Conservation (phyloP, 1,140 invertebrate genomes). For the Spodoptera litura region DNA sequence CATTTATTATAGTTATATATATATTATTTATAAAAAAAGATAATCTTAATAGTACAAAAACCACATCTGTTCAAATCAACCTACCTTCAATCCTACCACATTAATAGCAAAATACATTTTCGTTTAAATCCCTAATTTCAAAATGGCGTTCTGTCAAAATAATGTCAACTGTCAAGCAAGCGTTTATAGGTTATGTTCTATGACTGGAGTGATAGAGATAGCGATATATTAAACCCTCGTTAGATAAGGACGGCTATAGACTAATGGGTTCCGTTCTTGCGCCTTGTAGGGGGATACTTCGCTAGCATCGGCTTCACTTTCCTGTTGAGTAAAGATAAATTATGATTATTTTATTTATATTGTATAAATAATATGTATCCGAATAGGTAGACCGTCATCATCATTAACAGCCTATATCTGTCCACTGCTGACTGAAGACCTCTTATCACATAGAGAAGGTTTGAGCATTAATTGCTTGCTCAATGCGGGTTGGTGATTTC, state of each 20-base stretch:
- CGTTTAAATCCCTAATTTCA: neutral
- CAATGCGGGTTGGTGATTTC: no score
- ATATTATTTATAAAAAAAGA: no score
- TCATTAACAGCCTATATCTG: no score
- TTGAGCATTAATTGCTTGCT: no score
- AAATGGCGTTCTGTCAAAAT: neutral
- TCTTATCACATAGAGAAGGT: no score
- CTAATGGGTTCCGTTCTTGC: conserved; percentile 58
- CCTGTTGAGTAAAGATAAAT: conserved; percentile 57
- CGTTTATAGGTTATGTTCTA: neutral
- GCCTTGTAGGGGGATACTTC: conserved; percentile 67
- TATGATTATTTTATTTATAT: neutral
- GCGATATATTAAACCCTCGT: conserved; percentile 15
- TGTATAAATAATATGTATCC: no score
- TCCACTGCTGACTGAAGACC: no score
- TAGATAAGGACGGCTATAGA: conserved; percentile 42
- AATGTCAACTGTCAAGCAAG: neutral
- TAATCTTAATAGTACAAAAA: no score
- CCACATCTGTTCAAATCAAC: no score
- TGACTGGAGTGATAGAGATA: conserved; percentile 34
- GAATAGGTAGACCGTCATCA: no score
- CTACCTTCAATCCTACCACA: no score
- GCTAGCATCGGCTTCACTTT: conserved; percentile 59
- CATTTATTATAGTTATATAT: no score
- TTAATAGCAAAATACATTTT: neutral